phyloP scores from a whole-genome alignment of 2,113 vertebrate genomes.

The Labeo rohita region DNA sequence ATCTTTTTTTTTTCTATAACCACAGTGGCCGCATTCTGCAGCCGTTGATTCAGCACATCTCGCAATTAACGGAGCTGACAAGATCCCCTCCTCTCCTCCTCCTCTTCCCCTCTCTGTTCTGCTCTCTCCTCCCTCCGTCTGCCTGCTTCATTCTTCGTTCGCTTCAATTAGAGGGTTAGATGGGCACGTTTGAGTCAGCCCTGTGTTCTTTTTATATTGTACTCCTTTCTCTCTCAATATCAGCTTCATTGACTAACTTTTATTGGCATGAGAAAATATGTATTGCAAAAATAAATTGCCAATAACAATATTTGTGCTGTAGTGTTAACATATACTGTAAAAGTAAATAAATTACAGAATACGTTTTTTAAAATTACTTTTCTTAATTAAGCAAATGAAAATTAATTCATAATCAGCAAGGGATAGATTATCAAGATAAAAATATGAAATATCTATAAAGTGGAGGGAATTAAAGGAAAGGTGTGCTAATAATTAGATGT shows the following conservation, averaged over 20 bases:
- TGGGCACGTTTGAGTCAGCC: not conserved
- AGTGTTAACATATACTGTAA: not conserved
- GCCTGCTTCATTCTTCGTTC: constrained; percentile 29
- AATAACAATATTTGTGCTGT: not conserved
- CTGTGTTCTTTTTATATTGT: constrained; percentile 14
- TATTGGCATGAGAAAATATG: not conserved
- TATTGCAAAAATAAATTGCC: not conserved
- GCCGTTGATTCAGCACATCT: constrained; percentile 45
- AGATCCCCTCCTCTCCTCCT: constrained; percentile 28
- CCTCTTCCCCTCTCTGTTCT: constrained; percentile 56
- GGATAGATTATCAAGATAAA: not conserved
- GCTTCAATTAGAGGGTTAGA: constrained; percentile 40
- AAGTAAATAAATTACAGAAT: not conserved
- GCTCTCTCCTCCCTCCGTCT: constrained; percentile 37
- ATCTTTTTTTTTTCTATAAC: not conserved
- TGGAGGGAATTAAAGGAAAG: not conserved
- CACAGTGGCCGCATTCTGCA: constrained; percentile 15
- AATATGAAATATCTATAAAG: not conserved
- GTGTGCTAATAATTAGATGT: not conserved
- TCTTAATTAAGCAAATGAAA: no score
- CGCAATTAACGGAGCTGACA: constrained; percentile 43
- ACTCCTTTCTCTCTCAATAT: not conserved
- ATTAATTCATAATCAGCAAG: not conserved
- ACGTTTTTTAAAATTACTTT: no score
- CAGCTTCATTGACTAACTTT: not conserved